A percentile compares a stretch with the other conserved stretches of the same genome.
Evolutionary conservation across 2,113 vertebrate genomes (phyloP).

Genomic region (Calyptommatus sinebrachiatus): DNA sequence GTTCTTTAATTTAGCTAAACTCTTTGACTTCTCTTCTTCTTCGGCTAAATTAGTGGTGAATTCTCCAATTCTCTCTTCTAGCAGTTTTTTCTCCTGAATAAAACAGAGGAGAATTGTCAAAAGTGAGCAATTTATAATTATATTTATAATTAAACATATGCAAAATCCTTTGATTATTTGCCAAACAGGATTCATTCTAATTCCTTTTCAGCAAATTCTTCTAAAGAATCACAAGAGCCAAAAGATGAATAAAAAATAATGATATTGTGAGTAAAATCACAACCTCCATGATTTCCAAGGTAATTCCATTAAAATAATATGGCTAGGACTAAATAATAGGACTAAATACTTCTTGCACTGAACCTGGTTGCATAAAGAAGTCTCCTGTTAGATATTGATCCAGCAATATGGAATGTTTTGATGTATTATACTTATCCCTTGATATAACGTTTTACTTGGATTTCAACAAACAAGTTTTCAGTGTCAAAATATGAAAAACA

Average conservation of each 20-base stretch:
- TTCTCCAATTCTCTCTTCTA: conserved; percentile 93
- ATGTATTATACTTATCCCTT: too few relatives aligned
- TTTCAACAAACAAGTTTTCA: too few relatives aligned
- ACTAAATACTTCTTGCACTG: neutral
- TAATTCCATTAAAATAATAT: neutral
- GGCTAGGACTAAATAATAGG: neutral
- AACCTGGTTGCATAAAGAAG: too few relatives aligned
- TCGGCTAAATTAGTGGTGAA: conserved; percentile 94
- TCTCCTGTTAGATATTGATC: neutral
- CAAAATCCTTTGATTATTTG: neutral
- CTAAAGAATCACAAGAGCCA: neutral
- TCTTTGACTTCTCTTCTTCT: conserved; percentile 98
- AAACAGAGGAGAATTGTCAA: conserved; percentile 14
- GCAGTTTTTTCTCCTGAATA: conserved; percentile 89
- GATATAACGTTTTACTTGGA: too few relatives aligned
- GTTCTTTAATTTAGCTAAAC: conserved; percentile 94
- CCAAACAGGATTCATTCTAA: neutral
- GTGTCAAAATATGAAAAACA: too few relatives aligned
- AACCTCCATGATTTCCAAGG: neutral
- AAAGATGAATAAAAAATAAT: neutral
- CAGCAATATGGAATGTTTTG: neutral
- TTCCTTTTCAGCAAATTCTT: neutral
- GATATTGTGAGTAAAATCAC: neutral
- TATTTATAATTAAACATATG: neutral
- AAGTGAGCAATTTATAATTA: neutral